Evolutionary conservation across 2,888 invertebrate genomes (phyloP), one percentile per base, ranked within the genome.

Genomic region (Macrosoma leucophasiata): DNA sequence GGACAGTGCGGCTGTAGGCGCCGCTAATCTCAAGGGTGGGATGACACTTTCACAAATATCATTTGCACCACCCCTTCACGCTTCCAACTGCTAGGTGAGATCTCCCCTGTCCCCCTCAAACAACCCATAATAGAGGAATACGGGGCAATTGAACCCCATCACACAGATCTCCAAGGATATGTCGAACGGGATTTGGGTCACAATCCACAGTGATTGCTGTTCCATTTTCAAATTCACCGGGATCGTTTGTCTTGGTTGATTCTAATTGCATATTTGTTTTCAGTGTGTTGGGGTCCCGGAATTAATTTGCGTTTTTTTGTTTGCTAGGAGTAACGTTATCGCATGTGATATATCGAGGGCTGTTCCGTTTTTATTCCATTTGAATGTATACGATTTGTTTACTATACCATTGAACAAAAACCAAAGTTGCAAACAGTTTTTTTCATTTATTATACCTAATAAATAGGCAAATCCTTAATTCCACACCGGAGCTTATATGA

Each of bases 1-100:
- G n/a, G n/a, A n/a, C n/a, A n/a, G n/a, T n/a, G n/a, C n/a, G n/a
- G n/a, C n/a, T n/a, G n/a, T n/a, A n/a, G n/a, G 35, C 29, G 36
- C 15, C 30, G 64, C 68, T 76, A 74, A 76, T 75, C 76, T 72
- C 65, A 50, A 64, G 65, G 70, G 73, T 58, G 62, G 65, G 57
- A 57, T 58, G 62, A 54, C 62, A 65, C 68, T 74, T 72, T 73
- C 65, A 68, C 65, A 73, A 75, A 76, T 72, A 75, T 68, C 69
- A 70, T 72, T 73, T 68, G 63, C 69, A 62, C 62, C 58, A 67
- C 63, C 73, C 71, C 65, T 69, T 66, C 60, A 61, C 59, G 62
- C 57, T 50, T 55, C 38, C 36, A 41, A 45, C 67, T 63, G 62
- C 35, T 30, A 27, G 25, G 35, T 25, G 26, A 48, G 54, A 59